A percentile compares a stretch with the other conserved stretches of the same genome.
phyloP scores from a whole-genome alignment of 2,797 vertebrate species.

The Salmo trutta region DNA sequence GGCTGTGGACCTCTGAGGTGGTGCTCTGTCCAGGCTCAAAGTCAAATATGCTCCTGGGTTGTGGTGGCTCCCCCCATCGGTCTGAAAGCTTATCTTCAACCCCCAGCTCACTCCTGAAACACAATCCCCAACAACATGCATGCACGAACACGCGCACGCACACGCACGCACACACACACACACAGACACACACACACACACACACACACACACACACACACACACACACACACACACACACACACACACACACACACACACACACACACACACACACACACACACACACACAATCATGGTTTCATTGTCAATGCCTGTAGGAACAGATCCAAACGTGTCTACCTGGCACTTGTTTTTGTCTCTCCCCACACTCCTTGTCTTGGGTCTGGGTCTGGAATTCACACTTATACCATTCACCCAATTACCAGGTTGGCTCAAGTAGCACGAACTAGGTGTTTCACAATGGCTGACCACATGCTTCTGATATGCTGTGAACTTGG shows the following conservation, averaged over 20 bases:
- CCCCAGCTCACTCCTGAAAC: slow-evolving; percentile 78
- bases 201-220: no score
- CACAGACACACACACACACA: no score
- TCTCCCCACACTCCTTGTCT: slow-evolving; percentile 24
- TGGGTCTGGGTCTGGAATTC: slow-evolving; percentile 42
- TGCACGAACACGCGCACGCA: not conserved
- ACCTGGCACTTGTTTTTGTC: slow-evolving; percentile 28
- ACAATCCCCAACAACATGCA: slow-evolving; percentile 46
- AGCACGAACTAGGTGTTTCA: slow-evolving; percentile 1
- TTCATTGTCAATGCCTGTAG: slow-evolving; percentile 64
- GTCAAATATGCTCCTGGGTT: slow-evolving; percentile 84
- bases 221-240: no score
- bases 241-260: no score
- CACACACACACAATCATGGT: slow-evolving; percentile 26
- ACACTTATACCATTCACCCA: slow-evolving; percentile 18
- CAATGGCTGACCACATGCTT: not conserved
- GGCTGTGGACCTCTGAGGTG: slow-evolving; percentile 47
- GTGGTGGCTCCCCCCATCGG: slow-evolving; percentile 58
- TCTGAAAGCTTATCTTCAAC: slow-evolving; percentile 71
- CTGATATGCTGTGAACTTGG: not conserved
- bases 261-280: no score
- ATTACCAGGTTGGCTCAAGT: slow-evolving; percentile 26
- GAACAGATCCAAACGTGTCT: slow-evolving; percentile 73
- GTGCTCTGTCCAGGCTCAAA: slow-evolving; percentile 74
- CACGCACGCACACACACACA: not conserved